A percentile compares a stretch with the other conserved stretches of the same genome.
phyloP scores from a whole-genome alignment of 2,113 vertebrate species.

The Heterocephalus glaber region DNA sequence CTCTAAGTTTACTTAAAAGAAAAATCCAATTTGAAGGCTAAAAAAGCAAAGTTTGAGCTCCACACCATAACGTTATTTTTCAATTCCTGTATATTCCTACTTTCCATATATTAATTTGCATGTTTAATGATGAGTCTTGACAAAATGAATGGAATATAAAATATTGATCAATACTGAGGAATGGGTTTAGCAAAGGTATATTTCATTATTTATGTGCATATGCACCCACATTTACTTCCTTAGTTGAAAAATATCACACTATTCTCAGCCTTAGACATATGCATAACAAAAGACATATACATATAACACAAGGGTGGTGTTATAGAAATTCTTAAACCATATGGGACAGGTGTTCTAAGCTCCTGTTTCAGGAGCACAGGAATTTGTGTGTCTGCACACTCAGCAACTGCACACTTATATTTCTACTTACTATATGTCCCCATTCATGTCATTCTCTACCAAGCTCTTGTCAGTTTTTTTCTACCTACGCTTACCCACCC shows the following conservation, averaged over 20 bases:
- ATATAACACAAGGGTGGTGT: background rate
- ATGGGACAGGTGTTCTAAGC: background rate
- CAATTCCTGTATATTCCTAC: background rate
- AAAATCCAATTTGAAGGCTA: background rate
- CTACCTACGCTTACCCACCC: background rate
- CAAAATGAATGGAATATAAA: background rate
- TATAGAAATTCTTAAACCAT: background rate
- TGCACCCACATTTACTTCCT: background rate
- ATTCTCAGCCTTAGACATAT: background rate
- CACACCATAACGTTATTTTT: background rate
- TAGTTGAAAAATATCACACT: background rate
- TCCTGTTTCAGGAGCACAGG: background rate
- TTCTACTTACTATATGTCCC: background rate
- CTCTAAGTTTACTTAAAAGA: background rate
- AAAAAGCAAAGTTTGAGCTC: background rate
- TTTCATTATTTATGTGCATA: background rate
- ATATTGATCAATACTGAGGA: background rate
- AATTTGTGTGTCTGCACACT: background rate
- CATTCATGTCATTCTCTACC: background rate
- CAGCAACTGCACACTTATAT: background rate
- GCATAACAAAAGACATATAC: background rate
- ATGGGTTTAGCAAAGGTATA: background rate
- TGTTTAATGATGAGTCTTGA: background rate
- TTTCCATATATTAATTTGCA: slow-evolving; percentile 1
- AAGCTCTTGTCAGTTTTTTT: background rate